phyloP scores from a whole-genome alignment of 1,140 invertebrate genomes.

The Stegodyphus mimosarum region DNA sequence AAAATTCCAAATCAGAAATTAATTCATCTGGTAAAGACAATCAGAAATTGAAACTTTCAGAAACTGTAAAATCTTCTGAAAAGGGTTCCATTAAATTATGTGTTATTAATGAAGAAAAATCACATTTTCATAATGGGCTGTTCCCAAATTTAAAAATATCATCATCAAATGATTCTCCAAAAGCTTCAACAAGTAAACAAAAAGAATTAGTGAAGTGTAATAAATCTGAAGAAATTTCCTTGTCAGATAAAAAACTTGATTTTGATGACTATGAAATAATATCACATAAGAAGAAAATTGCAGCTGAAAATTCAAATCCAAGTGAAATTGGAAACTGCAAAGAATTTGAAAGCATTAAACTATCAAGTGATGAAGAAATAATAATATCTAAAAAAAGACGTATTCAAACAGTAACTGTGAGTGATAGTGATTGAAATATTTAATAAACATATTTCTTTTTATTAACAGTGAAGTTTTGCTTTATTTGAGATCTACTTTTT shows the following conservation, averaged over 20 bases:
- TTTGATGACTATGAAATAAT: constrained; percentile 34
- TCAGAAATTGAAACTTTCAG: too few relatives aligned
- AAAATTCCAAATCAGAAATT: background rate
- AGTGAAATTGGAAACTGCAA: too few relatives aligned
- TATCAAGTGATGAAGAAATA: too few relatives aligned
- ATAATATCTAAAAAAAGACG: too few relatives aligned
- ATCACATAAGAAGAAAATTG: background rate
- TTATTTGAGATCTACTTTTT: too few relatives aligned
- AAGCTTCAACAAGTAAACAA: background rate
- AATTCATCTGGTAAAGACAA: background rate
- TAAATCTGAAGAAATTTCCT: background rate
- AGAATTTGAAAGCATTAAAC: too few relatives aligned
- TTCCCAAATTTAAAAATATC: background rate
- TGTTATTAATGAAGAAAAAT: constrained; percentile 8
- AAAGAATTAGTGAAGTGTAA: background rate
- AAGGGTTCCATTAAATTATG: background rate
- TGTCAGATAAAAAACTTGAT: background rate
- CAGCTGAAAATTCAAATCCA: too few relatives aligned
- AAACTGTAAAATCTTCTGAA: background rate
- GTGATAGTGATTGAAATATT: too few relatives aligned
- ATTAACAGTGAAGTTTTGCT: too few relatives aligned
- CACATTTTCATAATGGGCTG: too few relatives aligned
- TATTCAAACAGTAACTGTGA: too few relatives aligned
- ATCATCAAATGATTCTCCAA: background rate
- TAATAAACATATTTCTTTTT: too few relatives aligned